Evolutionary conservation across 1,140 invertebrate genomes (phyloP), one percentile per base, ranked within the genome.

Genomic region (Drosophila trapezifrons): DNA sequence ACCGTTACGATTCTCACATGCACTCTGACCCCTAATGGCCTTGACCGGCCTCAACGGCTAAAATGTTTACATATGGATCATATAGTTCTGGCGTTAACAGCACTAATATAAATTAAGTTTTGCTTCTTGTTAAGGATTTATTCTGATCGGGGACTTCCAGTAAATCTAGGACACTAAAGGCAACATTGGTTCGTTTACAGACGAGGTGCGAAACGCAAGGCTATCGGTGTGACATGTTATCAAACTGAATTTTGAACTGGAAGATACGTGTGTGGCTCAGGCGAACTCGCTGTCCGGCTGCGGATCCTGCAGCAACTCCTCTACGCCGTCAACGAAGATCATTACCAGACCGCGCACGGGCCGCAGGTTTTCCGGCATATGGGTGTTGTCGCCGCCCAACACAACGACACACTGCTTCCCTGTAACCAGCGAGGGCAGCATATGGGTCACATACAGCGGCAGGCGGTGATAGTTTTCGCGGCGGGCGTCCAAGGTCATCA

Each of bases 291-390:
- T 42, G 3, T 73, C 54, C 9, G 66, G 60, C 35, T 59, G 2
- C 8, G 62, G 18, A 12, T 64, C 56, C 15, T 47, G 13, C 18
- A 22, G 22, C 37, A 52, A 32, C 47, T 86, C 83, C 12, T 79
- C 76, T 3, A 86, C 76, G 15, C 82, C 76, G 29, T 82, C 79
- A 0, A 79, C 66, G 17, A 86, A 86, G 29, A 86, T 73, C 83
- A 86, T 83, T 4, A 78, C 59, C 20, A 86, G 22, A 0, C 76
- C 82, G 12, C 87, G 46, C 0, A 38, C 2, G 1, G 76, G 82
- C 2, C 76, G 76, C 0, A 86, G 45, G 15, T 83, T 86, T 13
- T 80, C 84, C 2, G 73, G 60, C 84, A 87, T 89, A 43, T 87
- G 83, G 1, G 35, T 37, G 43, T 87, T 87, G n/a, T 87, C 83